Base-by-base conservation (phyloP, 1,140 invertebrate genomes). In the Aricia agestis region DNA sequence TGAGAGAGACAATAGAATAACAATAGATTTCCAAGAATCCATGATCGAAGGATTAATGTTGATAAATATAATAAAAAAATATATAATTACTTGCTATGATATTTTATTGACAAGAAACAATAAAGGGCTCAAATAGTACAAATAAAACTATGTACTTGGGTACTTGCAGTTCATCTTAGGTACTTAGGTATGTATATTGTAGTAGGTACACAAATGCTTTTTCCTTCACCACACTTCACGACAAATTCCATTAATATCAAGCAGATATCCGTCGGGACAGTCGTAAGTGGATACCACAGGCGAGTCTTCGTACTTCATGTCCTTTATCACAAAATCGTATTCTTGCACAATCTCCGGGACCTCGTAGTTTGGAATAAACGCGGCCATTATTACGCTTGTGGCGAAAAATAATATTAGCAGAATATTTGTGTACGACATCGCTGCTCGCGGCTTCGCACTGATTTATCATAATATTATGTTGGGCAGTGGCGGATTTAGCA, bases 141-240 rank as follows among this genome's bases (percentile, higher is more conserved):
- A 25, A 25, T 25, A 25, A 25, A 25, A 25, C 25, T 25, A 25
- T 25, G 25, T 2, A 25, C 25, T 25, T 25, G 6, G 36, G 9
- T 36, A 36, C 5, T 36, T 1, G 2, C 36, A 36, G 2, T 9
- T 36, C 6, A n/a, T 6, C 36, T 7, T 36, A 36, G 6, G 5
- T 36, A 36, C 36, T 2, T 36, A 36, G 6, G 9, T 36, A 36
- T 36, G 36, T 6, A 2, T 25, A 36, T 4, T 36, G 2, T 36
- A 36, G 36, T n/a, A n/a, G n/a, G n/a, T 36, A 36, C 36, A 36
- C 36, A 36, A 59, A 58, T 6, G n/a, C 58, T 59, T 11, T 59
- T 19, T n/a, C 7, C 18, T 67, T 77, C 74, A 82, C 87, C 87
- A 89, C n/a, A 87, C 84, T 73, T 87, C 84, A 25, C 87, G 78